These are phyloP conservation scores for Ridgeia piscesae DNA, from an alignment of 1,140 invertebrate genomes.

Conservation along the genomic window DNA sequence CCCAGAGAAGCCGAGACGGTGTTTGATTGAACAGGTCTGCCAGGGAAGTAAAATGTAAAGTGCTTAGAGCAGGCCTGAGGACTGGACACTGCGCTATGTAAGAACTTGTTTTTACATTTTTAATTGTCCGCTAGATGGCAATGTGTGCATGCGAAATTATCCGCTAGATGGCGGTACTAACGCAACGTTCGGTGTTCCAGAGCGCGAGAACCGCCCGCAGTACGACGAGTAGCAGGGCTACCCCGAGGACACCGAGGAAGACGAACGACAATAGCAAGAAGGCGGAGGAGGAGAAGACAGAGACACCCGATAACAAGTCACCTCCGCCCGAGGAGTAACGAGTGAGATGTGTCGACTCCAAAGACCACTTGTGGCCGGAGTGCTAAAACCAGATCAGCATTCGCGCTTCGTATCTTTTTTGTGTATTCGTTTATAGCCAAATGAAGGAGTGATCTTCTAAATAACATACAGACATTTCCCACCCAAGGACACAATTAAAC, in stretches of 20 bases:
- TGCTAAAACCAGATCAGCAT: not conserved
- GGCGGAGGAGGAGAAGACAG: slow-evolving; percentile 8
- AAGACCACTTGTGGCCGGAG: not conserved
- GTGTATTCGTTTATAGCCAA: no score
- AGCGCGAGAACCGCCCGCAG: not conserved
- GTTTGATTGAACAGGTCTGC: no score
- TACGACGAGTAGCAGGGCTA: not conserved
- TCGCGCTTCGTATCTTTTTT: not conserved
- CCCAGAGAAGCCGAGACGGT: no score
- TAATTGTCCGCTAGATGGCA: no score
- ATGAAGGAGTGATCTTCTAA: no score
- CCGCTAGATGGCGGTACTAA: slow-evolving; percentile 2
- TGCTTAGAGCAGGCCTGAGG: no score
- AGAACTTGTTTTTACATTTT: no score
- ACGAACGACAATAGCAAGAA: slow-evolving; percentile 15
- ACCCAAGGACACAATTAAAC: no score
- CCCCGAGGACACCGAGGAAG: slow-evolving; percentile 20
- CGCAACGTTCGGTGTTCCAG: not conserved
- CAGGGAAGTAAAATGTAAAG: no score
- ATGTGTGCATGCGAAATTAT: not conserved
- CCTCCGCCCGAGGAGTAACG: not conserved
- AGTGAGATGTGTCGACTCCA: not conserved
- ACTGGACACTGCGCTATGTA: no score
- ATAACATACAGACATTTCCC: no score
- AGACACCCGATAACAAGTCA: slow-evolving; percentile 10